phyloP scores from a whole-genome alignment of 2,797 vertebrate genomes.

The Tapera naevia region DNA sequence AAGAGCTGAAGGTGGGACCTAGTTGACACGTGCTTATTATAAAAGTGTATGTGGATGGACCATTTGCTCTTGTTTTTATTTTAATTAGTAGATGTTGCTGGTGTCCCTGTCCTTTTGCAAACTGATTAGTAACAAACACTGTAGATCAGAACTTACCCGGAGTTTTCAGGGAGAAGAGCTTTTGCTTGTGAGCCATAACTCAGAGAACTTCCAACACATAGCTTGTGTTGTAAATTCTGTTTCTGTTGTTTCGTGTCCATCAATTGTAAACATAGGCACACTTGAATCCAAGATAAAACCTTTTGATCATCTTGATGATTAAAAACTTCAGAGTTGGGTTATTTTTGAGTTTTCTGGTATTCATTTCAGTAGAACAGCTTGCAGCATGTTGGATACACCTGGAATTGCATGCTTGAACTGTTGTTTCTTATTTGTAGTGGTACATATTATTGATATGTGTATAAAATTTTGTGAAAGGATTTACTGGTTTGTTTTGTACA shows the following conservation, averaged over 20 bases:
- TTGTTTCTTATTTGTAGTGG: not conserved
- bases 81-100: not conserved
- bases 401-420: not conserved
- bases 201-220: too few species aligned
- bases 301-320: not conserved
- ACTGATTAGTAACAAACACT: too few species aligned
- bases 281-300: not conserved
- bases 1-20: not conserved
- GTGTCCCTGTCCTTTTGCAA: not conserved
- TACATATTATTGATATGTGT: not conserved
- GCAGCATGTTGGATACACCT: fast-evolving
- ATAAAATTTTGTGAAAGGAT: not conserved
- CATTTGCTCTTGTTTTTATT: not conserved
- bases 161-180: not conserved
- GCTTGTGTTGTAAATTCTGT: not conserved
- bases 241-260: not conserved
- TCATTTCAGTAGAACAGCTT: not conserved
- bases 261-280: not conserved
- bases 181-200: fast-evolving
- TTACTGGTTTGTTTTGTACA: not conserved
- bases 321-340: not conserved
- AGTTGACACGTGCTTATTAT: not conserved
- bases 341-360: not conserved
- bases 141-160: not conserved
- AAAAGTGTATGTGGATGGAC: not conserved